Evolutionary conservation across 2,888 invertebrate genomes (phyloP), one percentile per base, ranked within the genome.

Genomic region (Neoitamus cyanurus): DNA sequence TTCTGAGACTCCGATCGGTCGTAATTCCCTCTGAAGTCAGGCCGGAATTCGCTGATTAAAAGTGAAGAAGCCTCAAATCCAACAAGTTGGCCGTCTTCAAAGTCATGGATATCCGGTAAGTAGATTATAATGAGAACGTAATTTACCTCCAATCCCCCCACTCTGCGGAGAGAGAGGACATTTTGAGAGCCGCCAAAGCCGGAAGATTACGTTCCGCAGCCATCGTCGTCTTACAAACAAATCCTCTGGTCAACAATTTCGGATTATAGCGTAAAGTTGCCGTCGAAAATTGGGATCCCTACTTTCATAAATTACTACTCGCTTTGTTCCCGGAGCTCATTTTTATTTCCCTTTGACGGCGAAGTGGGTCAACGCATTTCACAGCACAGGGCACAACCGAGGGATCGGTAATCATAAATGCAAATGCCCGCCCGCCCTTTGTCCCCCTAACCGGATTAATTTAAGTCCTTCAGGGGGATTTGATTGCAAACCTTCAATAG

Each of bases 41-140:
- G 9, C 20, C 58, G 9, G 58, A 58, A 58, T 58, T 58, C 58
- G 58, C 58, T 58, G 58, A 58, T 58, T 58, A 58, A 58, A 58
- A 58, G 20, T 25, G 58, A 58, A 58, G 9, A 58, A 58, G 25
- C 25, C 58, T 7, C 25, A 58, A 25, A 58, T 58, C 58, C 25
- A 58, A 58, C 58, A 58, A 58, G 25, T 58, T 58, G 42, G 25
- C 58, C 25, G 25, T 58, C 58, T 58, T 58, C 58, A 58, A 58
- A 58, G 58, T 58, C 25, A 58, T 58, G 25, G 58, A 58, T 58
- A 58, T 58, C 58, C 58, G 58, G 58, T 58, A 58, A 58, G 58
- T 58, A 58, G 58, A 58, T 58, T 58, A 58, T 58, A 58, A 58
- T 58, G 58, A 58, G 58, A 58, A 58, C 58, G 25, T 58, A 58